Percentiles rank a stretch among this genome's conserved stretches.
phyloP scores from a whole-genome alignment of 2,888 invertebrate species.

The Lepetodrilus schrolli region DNA sequence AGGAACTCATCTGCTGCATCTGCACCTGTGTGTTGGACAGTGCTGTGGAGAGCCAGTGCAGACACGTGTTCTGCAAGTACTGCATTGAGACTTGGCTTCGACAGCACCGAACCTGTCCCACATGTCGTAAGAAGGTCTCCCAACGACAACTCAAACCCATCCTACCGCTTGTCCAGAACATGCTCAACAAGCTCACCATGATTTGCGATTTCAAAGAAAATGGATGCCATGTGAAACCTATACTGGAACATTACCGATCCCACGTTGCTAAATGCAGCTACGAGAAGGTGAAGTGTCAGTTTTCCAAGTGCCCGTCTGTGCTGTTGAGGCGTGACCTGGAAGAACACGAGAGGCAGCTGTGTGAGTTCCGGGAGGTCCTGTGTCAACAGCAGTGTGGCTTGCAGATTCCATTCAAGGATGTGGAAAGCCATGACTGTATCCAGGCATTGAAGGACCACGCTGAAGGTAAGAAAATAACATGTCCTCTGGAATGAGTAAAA shows the following conservation, averaged over 20 bases:
- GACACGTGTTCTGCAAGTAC: conserved; percentile 70
- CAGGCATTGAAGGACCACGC: conserved; percentile 21
- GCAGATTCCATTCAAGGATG: conserved; percentile 45
- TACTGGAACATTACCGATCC: conserved; percentile 55
- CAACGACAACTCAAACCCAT: conserved; percentile 57
- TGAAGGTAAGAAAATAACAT: conserved; percentile 30
- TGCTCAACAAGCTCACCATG: conserved; percentile 66
- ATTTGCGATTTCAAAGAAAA: conserved; percentile 59
- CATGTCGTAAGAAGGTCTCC: conserved; percentile 56
- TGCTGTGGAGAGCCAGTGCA: conserved; percentile 69
- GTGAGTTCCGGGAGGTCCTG: conserved; percentile 79
- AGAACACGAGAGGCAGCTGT: conserved; percentile 95
- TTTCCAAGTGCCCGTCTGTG: conserved; percentile 47
- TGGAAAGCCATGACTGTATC: conserved; percentile 18
- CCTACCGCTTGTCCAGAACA: conserved; percentile 67
- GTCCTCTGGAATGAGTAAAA: no score
- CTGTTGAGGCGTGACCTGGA: conserved; percentile 95
- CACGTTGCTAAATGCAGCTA: conserved; percentile 63
- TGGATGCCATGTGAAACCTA: conserved; percentile 60
- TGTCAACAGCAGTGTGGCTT: conserved; percentile 63
- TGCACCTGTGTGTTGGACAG: conserved; percentile 68
- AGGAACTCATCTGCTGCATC: conserved; percentile 69
- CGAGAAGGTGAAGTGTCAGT: conserved; percentile 54
- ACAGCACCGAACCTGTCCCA: conserved; percentile 62
- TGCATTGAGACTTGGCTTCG: conserved; percentile 66